A percentile compares a stretch with the other conserved stretches of the same genome.
These are phyloP conservation scores for Alfaro cultratus DNA, from an alignment of 2,797 vertebrate species.

Conservation along the genomic window DNA sequence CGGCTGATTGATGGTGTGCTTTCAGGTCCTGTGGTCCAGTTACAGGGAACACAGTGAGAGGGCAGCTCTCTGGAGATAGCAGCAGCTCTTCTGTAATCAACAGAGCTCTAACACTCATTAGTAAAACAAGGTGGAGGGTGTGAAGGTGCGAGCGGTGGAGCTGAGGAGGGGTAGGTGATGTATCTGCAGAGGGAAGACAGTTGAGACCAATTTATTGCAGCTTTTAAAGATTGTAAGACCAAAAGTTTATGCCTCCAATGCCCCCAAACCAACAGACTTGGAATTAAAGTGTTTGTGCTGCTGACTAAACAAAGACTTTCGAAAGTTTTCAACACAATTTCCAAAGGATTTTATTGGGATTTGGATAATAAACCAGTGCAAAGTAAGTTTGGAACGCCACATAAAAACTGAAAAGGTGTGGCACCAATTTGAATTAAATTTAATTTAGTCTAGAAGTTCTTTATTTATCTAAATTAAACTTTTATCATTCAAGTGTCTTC, in stretches of 20 bases:
- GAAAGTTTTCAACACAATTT: not conserved
- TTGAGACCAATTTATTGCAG: slow-evolving; percentile 33
- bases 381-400: not conserved
- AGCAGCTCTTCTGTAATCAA: slow-evolving; percentile 64
- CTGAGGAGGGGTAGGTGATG: slow-evolving; percentile 24
- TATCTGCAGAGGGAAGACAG: slow-evolving; percentile 24
- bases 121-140: slow-evolving; percentile 52
- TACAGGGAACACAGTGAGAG: slow-evolving; percentile 62
- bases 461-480: not conserved
- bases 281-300: not conserved
- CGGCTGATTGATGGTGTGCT: slow-evolving; percentile 71
- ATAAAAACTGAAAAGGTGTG: not conserved
- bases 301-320: not conserved
- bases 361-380: not conserved
- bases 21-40: slow-evolving; percentile 51
- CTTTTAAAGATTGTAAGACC: not conserved
- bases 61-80: slow-evolving; percentile 66
- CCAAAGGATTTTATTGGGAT: not conserved
- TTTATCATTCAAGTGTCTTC: not conserved
- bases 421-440: not conserved
- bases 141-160: slow-evolving; percentile 39
- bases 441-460: not conserved
- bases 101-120: slow-evolving; percentile 63
- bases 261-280: not conserved
- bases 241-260: not conserved